Percentiles rank a stretch among this genome's conserved stretches.
phyloP scores from a whole-genome alignment of 2,888 invertebrate species.

The Hydroisotoma schaefferi region DNA sequence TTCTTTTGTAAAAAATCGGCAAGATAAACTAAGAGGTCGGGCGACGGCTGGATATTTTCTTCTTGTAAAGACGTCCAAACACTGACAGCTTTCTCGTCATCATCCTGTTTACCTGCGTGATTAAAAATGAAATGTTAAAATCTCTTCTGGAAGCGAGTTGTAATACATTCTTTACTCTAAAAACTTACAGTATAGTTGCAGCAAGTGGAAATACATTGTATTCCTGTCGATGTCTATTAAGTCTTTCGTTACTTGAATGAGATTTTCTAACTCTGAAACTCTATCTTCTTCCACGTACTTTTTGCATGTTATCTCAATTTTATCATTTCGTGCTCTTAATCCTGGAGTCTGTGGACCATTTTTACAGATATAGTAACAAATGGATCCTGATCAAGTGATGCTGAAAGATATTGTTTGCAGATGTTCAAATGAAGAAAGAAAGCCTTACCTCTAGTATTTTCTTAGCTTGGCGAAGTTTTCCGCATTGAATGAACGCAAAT shows the following conservation, averaged over 20 bases:
- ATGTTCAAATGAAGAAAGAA: constrained; percentile 6
- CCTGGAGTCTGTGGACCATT: constrained; percentile 76
- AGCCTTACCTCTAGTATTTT: constrained; percentile 67
- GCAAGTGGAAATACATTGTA: constrained; percentile 70
- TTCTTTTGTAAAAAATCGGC: constrained; percentile 65
- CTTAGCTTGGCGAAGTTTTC: constrained; percentile 71
- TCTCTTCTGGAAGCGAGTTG: neutral
- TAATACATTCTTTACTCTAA: neutral
- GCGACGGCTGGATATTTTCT: constrained; percentile 68
- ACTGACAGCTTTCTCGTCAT: constrained; percentile 70
- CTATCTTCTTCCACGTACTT: constrained; percentile 60
- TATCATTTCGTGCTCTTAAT: constrained; percentile 63
- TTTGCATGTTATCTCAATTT: constrained; percentile 64
- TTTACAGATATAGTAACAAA: constrained; percentile 22
- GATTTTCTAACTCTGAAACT: constrained; percentile 66
- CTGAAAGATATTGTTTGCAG: too few relatives aligned
- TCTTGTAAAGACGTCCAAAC: constrained; percentile 83
- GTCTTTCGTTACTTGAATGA: constrained; percentile 73
- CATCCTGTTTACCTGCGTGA: constrained; percentile 61
- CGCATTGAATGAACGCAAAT: constrained; percentile 76
- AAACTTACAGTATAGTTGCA: constrained; percentile 63
- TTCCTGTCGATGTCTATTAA: constrained; percentile 70
- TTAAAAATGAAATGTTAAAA: too few relatives aligned
- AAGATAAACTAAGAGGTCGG: constrained; percentile 64
- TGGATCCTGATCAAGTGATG: neutral